Evolutionary conservation across 2,113 vertebrate genomes (phyloP), one percentile per base, ranked within the genome.

Genomic region (Corapipo altera): DNA sequence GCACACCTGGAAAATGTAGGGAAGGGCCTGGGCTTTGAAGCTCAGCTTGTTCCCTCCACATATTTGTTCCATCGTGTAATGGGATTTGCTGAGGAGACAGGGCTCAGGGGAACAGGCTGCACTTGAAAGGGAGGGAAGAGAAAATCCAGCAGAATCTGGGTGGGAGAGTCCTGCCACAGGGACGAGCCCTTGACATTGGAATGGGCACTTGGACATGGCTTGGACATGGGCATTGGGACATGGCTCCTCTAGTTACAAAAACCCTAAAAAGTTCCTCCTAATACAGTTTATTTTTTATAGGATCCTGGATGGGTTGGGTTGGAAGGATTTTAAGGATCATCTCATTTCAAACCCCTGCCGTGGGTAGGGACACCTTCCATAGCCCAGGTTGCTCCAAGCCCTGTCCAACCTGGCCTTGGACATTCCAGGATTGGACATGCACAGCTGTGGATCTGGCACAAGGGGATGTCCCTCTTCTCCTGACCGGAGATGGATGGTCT

Each of bases 11-110:
- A 88, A 64, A 33, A 2, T 4, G 21, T 33, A 43, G 86, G 64
- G 61, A 33, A 19, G 4, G 4, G 75, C 51, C 30, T 21, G 6
- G 48, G 35, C 46, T 79, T 97, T 88, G 94, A 94, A 96, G 71
- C 62, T 8, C 2, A 14, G 23, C 88, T 76, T 19, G 13, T 55
- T 93, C 70, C 44, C 37, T 88, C 80, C 52, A 2, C 69, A 44
- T 94, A 70, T 87, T 79, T 95, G 83, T 79, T 78, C 46, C 84
- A 55, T 95, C 32, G 4, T 78, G 83, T 95, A 55, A 92, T 89
- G 94, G 74, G 59, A 67, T 92, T 90, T 90, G 82, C 83, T 61
- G 83, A 77, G 75, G 92, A 92, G 87, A 88, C 65, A 22, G 20
- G 59, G 54, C 7, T 4, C 32, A 67, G 71, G 61, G 73, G 43